A percentile compares a stretch with the other conserved stretches of the same genome.
These are phyloP conservation scores for Harpagifer antarcticus DNA, from an alignment of 2,797 vertebrate genomes.

Conservation along the genomic window DNA sequence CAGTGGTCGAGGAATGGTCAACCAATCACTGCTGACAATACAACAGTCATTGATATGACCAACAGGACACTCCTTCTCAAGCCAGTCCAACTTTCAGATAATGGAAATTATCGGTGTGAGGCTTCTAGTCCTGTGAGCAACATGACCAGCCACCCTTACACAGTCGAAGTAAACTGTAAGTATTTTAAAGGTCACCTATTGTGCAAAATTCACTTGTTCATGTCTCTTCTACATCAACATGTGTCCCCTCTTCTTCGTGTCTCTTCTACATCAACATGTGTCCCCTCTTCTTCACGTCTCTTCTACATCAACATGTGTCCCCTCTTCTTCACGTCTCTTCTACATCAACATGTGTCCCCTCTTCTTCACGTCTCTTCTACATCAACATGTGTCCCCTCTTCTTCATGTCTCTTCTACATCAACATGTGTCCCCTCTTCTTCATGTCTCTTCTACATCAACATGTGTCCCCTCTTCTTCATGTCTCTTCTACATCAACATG, in stretches of 20 bases:
- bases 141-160: constrained; percentile 63
- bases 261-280: no score
- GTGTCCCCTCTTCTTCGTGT: no score
- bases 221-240: no score
- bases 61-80: constrained; percentile 71
- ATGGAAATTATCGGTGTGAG: constrained; percentile 72
- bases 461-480: no score
- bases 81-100: constrained; percentile 58
- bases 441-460: accelerated
- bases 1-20: constrained; percentile 70
- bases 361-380: accelerated
- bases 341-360: no score
- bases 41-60: constrained; percentile 26
- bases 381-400: no score
- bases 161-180: constrained; percentile 76
- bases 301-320: no score
- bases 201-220: no score
- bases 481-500: no score
- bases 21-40: constrained; percentile 46
- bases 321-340: accelerated
- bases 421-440: no score
- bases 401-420: accelerated
- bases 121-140: constrained; percentile 76
- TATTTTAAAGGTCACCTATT: constrained; percentile 18
- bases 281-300: accelerated